Conservation (phyloP, 2,113 vertebrate genomes). For the Australoheros scitulus region DNA sequence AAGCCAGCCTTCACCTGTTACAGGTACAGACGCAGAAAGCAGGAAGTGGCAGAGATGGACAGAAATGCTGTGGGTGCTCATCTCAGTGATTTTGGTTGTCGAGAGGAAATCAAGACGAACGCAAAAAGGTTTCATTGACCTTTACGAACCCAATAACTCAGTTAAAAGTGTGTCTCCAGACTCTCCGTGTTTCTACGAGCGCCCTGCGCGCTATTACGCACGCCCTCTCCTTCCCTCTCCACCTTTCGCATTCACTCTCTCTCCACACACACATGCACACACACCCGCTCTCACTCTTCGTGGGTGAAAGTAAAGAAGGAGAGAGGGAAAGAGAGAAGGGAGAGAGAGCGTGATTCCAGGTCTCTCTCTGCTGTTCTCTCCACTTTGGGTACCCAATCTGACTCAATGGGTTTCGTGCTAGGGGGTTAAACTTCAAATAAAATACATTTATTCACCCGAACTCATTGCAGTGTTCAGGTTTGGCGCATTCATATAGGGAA, state of each 20-base stretch:
- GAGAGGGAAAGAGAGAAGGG: constrained; percentile 74
- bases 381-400: constrained; percentile 77
- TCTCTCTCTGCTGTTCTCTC: constrained; percentile 79
- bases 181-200: constrained; percentile 21
- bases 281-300: constrained; percentile 64
- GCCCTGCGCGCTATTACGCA: constrained; percentile 58
- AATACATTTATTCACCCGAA: constrained; percentile 72
- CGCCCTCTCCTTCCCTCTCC: constrained; percentile 50
- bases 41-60: not conserved
- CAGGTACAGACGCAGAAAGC: not conserved
- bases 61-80: not conserved
- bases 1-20: not conserved
- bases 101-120: not conserved
- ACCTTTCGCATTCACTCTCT: constrained; percentile 31
- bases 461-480: constrained; percentile 56
- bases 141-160: not conserved
- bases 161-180: constrained; percentile 3
- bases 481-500: constrained; percentile 66
- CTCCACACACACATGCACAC: constrained; percentile 45
- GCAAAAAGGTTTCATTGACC: not conserved
- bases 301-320: constrained; percentile 76
- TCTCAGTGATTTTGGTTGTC: not conserved
- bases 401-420: constrained; percentile 80
- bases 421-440: constrained; percentile 70
- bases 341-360: constrained; percentile 78